Evolutionary conservation across 2,113 vertebrate genomes (phyloP), one percentile per base, ranked within the genome.

Genomic region (Ptilorrhoa leucosticta): DNA sequence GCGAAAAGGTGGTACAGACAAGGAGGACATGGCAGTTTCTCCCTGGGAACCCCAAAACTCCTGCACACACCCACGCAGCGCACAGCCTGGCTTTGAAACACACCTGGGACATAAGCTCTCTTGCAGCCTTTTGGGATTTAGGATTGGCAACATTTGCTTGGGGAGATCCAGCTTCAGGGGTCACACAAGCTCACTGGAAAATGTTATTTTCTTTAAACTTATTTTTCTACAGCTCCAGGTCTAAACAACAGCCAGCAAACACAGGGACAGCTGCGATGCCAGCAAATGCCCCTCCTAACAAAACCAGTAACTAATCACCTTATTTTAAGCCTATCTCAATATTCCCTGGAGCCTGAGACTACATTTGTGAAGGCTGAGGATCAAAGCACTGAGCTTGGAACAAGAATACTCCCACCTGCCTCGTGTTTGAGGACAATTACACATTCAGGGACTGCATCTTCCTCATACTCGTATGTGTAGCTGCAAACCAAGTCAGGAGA

Each of bases 11-110:
- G 30, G 2, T 48, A 33, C 0, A 0, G 44, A 68, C 31, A 23
- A 72, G 0, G 1, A 40, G 21, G 26, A 53, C 0, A 7, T 0
- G 1, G 18, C 35, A 87, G 17, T 12, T 90, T 45, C 45, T 45
- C 11, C 19, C 21, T 10, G 16, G 48, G 53, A 79, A 28, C 2
- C 15, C n/a, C 80, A 48, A 40, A 83, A 80, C 12, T 80, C 42
- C 58, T 40, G 20, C 21, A 31, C 33, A 53, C 1, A 20, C 2
- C 39, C 76, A 50, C 0, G 0, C 3, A 53, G 44, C 0, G 0
- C 10, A 9, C 30, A 76, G 40, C 31, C 9, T 0, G 2, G 15
- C 28, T 87, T 39, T 61, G 45, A 78, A 84, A 84, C 17, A 37
- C 47, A 35, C 15, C 9, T 1, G 30, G 24, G 76, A 44, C 22